These are phyloP conservation scores for Dione vanillae DNA, from an alignment of 2,888 invertebrate species.

Conservation along the genomic window DNA sequence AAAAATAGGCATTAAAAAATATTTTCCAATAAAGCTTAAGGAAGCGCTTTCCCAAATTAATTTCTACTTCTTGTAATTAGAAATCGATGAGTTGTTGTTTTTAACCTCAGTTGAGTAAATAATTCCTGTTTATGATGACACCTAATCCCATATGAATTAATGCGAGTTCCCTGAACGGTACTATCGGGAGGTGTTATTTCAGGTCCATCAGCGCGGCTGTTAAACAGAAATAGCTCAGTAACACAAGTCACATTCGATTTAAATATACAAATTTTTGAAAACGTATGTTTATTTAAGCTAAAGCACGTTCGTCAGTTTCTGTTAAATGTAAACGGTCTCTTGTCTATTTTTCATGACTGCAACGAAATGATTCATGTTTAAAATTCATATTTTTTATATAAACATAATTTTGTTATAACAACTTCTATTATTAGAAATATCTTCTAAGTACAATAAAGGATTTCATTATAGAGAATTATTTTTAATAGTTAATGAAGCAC, in stretches of 20 bases:
- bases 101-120: conserved; percentile 82
- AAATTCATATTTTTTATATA: neutral
- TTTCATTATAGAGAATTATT: neutral
- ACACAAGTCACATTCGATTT: conserved; percentile 83
- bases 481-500: neutral
- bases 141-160: conserved; percentile 83
- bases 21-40: neutral
- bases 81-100: conserved; percentile 72
- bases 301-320: conserved; percentile 60
- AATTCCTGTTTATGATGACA: conserved; percentile 84
- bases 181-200: conserved; percentile 75
- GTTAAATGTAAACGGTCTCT: conserved; percentile 44
- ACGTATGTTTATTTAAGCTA: conserved; percentile 81
- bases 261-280: conserved; percentile 84
- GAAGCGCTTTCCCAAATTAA: neutral
- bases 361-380: neutral
- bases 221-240: conserved; percentile 79
- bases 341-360: conserved; percentile 49
- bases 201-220: conserved; percentile 77
- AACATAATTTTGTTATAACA: too few species aligned
- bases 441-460: too few species aligned
- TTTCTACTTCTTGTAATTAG: conserved; percentile 55
- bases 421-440: too few species aligned
- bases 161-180: conserved; percentile 74
- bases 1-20: neutral